These are phyloP conservation scores for Penaeus monodon DNA, from an alignment of 2,888 invertebrate species.

Conservation along the genomic window DNA sequence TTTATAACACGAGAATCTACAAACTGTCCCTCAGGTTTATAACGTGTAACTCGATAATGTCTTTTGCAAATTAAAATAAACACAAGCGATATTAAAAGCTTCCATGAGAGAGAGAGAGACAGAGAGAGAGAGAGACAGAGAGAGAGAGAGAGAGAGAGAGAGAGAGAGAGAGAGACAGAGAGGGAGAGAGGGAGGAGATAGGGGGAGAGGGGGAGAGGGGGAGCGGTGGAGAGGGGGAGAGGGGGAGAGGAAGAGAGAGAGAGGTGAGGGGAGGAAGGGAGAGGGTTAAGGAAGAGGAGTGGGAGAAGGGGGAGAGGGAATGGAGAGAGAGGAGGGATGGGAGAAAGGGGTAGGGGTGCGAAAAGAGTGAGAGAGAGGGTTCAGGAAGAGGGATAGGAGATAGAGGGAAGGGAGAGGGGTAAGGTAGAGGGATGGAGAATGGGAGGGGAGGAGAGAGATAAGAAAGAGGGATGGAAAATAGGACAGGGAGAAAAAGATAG, in stretches of 20 bases:
- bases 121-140: conserved; percentile 15
- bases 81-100: neutral
- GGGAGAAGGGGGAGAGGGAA: neutral
- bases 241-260: neutral
- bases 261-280: neutral
- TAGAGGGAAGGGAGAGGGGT: too few relatives aligned
- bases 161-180: conserved; percentile 6
- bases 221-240: conserved; percentile 3
- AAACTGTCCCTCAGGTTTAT: too few relatives aligned
- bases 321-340: neutral
- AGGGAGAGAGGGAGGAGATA: neutral
- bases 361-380: too few relatives aligned
- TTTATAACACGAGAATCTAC: too few relatives aligned
- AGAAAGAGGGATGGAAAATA: neutral
- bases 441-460: neutral
- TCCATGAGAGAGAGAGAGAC: too few relatives aligned
- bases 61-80: too few relatives aligned
- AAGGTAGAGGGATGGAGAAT: too few relatives aligned
- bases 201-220: neutral
- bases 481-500: neutral
- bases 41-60: too few relatives aligned
- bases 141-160: neutral
- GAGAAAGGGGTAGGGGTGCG: neutral
- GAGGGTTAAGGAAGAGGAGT: neutral
- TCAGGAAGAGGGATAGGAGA: too few relatives aligned